Base-by-base conservation (phyloP, 2,888 invertebrate species). In the Scrobipalpa costella region DNA sequence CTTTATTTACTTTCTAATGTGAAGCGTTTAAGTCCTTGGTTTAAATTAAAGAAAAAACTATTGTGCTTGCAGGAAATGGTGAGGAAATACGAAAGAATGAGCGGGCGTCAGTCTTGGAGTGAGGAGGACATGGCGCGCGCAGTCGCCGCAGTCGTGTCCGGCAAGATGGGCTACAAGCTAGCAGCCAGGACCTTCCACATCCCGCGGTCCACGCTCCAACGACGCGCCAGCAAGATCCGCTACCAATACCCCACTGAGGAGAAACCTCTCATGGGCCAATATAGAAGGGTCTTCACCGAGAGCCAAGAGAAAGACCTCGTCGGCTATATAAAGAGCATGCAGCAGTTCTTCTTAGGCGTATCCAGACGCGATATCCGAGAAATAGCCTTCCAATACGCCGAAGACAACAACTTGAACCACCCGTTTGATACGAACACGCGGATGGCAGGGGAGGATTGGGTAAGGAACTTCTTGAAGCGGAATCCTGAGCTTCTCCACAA, bases 381-480 rank as follows among this genome's bases (percentile, higher is more conserved):
- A 66, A 71, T 92, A n/a, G 92, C 90, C 21, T 92, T 89, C 70
- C 90, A 92, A 68, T 90, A 92, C 66, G 92, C 92, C 1, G 90
- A 88, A 71, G 90, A 88, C 71, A 84, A 92, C 71, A 73, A 84
- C 33, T 71, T 90, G 17, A 87, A 88, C 71, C 89, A 92, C 69
- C 90, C 89, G 7, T 92, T 91, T 68, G 91, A 91, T 63, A 84
- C 85, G 1, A 90, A 91, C 78, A 82, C 85, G 49, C 78, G 89
- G 61, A 92, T 92, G 89, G 92, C 92, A 0, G 92, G 92, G 27
- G 87, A 89, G 69, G 91, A 92, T 69, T 92, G 92, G 92, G 88
- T 92, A 17, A 83, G 88, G 69, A 91, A 91, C 68, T 92, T 92
- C 75, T 74, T 92, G 21, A 92, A 91, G 66, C 75, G 92, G 64